phyloP scores from a whole-genome alignment of 2,888 invertebrate species.

The Drosophila subsilvestris region DNA sequence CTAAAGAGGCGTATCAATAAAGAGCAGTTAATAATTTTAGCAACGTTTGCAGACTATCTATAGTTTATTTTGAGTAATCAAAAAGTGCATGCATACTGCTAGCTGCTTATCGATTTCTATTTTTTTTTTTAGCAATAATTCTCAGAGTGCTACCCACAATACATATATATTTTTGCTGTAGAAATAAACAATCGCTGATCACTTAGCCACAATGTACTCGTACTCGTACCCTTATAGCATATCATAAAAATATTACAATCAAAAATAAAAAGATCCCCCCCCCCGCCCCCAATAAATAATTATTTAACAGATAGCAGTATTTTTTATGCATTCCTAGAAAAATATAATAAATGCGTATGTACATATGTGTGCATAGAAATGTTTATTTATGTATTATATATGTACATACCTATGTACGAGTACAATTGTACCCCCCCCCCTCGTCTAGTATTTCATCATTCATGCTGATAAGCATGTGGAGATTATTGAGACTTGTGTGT shows the following conservation, averaged over 20 bases:
- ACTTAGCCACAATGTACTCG: neutral
- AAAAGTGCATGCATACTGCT: neutral
- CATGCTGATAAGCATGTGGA: slow-evolving; percentile 23
- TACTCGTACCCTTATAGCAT: neutral
- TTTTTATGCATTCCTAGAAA: neutral
- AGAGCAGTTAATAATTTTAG: too few species aligned
- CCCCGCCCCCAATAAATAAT: too few species aligned
- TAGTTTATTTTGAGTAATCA: neutral
- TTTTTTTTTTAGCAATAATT: too few species aligned
- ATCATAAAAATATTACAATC: neutral
- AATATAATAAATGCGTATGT: neutral
- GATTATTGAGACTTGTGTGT: slow-evolving; percentile 13
- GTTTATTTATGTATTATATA: neutral
- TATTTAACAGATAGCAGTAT: neutral
- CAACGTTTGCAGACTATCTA: neutral
- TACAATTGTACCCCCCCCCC: slow-evolving; percentile 1
- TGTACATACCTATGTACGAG: neutral
- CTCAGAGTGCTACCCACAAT: too few species aligned
- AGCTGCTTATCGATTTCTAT: neutral
- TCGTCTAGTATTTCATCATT: slow-evolving; percentile 6
- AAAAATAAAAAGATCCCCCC: neutral
- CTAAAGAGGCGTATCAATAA: too few species aligned
- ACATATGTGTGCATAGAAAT: neutral
- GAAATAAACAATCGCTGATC: too few species aligned
- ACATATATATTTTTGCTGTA: too few species aligned